phyloP scores from a whole-genome alignment of 2,797 vertebrate species.

The Trachurus trachurus region DNA sequence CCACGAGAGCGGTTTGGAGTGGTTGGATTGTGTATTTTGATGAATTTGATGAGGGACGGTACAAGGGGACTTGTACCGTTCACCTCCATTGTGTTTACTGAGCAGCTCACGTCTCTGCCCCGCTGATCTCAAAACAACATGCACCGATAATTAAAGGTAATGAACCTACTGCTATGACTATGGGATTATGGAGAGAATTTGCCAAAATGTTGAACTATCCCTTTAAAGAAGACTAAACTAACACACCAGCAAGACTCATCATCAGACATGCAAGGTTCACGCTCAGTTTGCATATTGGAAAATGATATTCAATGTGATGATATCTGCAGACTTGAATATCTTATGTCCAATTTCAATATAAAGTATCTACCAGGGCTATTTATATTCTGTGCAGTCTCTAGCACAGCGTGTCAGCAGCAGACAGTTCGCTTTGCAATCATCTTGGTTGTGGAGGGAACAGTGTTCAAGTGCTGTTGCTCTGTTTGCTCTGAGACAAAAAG shows the following conservation, averaged over 20 bases:
- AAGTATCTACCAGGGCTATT: slow-evolving; percentile 60
- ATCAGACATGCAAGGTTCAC: neutral
- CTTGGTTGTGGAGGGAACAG: slow-evolving; percentile 2
- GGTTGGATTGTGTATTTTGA: too few relatives aligned
- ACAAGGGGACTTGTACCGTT: too few relatives aligned
- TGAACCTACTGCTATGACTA: too few relatives aligned
- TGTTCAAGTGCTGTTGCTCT: neutral
- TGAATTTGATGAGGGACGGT: too few relatives aligned
- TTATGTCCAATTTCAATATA: slow-evolving; percentile 32
- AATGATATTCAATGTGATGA: neutral
- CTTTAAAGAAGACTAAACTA: neutral
- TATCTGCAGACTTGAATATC: slow-evolving; percentile 8
- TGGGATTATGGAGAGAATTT: too few relatives aligned
- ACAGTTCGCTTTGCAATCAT: slow-evolving; percentile 18
- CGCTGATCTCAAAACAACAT: too few relatives aligned
- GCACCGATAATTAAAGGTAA: too few relatives aligned
- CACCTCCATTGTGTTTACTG: too few relatives aligned
- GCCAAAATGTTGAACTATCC: too few relatives aligned
- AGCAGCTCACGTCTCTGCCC: too few relatives aligned
- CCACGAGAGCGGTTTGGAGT: too few relatives aligned
- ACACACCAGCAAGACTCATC: neutral
- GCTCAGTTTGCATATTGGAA: neutral
- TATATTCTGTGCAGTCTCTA: slow-evolving; percentile 50
- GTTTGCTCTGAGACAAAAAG: neutral
- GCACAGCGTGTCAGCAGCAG: slow-evolving; percentile 27